Evolutionary conservation across 1,140 invertebrate species (phyloP), one percentile per base, ranked within the genome.

Genomic region (Diuraphis noxia): DNA sequence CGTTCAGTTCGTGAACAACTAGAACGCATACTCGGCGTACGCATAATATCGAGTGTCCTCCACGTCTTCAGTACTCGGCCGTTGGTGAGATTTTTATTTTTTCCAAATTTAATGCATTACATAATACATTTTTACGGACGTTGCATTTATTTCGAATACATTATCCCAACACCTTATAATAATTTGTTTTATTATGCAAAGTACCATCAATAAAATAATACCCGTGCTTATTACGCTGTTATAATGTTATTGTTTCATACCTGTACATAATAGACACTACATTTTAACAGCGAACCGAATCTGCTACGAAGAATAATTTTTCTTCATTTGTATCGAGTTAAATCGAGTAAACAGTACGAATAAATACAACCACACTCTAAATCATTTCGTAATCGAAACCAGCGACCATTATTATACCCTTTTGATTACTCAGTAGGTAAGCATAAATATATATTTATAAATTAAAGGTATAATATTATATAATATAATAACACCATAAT

Each of bases 181-280:
- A 23, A 43, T 85, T n/a, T 9, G 82, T 85, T 34, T 34, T 85
- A 34, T 85, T 85, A 41, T 85, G 82, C 40, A 19, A 85, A 43
- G 30, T 34, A 46, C 56, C 56, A 9, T 2, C 40, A 85, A 9
- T 85, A 85, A 85, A 43, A 85, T 46, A 34, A n/a, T 17, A 17
- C 30, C 56, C 56, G 41, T 34, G 30, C 46, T 34, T 21, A 43
- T 43, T 81, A 81, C 36, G 34, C 30, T 34, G 17, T 85, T 84
- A 34, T 34, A n/a, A 85, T 84, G 5, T 46, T 85, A 85, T 85
- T n/a, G n/a, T 85, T 79, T 36, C 21, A 85, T 43, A 84, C 40
- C 30, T 40, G 38, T n/a, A 2, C 79, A 10, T 40, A 38, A 40
- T 10, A 81, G 38, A 81, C 3, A 81, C 79, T 72, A 72, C 10